phyloP scores from a whole-genome alignment of 2,797 vertebrate species.

The Enteromius paludinosus region DNA sequence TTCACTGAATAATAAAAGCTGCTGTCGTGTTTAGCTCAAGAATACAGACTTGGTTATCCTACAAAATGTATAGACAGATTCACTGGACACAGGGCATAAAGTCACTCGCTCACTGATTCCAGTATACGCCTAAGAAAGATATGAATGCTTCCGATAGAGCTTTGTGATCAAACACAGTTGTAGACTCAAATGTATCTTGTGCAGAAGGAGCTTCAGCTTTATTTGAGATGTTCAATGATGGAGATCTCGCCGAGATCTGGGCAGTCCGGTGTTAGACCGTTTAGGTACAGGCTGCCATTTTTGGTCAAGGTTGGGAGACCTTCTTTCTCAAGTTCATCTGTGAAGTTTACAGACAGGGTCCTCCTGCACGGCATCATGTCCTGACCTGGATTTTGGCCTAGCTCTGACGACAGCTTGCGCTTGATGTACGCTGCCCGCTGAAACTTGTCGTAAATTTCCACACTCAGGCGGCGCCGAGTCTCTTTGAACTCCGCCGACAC shows the following conservation, averaged over 20 bases:
- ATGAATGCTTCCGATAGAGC: conserved; percentile 4
- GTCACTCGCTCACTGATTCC: conserved; percentile 25
- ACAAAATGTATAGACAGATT: conserved; percentile 28
- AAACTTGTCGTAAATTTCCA: conserved; percentile 96
- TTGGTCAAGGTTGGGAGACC: conserved; percentile 79
- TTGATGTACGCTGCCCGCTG: conserved; percentile 94
- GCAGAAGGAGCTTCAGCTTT: background rate
- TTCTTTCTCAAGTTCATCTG: conserved; percentile 84
- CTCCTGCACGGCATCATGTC: conserved; percentile 87
- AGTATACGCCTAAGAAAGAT: conserved; percentile 21
- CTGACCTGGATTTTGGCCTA: conserved; percentile 83
- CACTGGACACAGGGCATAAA: conserved; percentile 36
- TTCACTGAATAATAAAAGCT: conserved; percentile 31
- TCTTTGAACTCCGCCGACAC: conserved; percentile 97
- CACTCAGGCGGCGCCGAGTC: conserved; percentile 90
- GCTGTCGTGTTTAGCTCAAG: conserved; percentile 4
- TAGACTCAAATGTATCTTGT: background rate
- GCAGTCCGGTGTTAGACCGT: conserved; percentile 84
- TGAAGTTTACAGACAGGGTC: conserved; percentile 84
- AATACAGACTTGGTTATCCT: conserved; percentile 5
- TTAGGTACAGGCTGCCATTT: conserved; percentile 86
- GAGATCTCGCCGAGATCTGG: conserved; percentile 82
- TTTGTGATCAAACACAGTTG: background rate
- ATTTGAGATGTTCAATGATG: conserved; percentile 88
- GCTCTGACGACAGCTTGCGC: conserved; percentile 91